These are phyloP conservation scores for Acronicta leporina DNA, from an alignment of 2,888 invertebrate species.

Conservation along the genomic window DNA sequence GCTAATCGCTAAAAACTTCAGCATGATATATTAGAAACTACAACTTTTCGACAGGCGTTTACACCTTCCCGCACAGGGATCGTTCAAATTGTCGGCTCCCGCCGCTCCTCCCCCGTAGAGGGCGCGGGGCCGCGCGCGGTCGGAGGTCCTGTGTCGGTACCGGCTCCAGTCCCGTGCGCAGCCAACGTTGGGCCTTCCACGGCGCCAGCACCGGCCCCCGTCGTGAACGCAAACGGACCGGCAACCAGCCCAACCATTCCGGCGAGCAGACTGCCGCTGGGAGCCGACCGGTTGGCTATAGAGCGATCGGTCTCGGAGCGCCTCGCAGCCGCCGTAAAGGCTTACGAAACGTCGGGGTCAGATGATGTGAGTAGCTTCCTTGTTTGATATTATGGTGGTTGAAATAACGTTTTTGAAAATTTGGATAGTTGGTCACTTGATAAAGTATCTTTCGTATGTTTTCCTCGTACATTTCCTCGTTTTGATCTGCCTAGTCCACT, in stretches of 20 bases:
- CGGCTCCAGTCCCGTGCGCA: conserved; percentile 1
- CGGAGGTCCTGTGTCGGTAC: conserved; percentile 47
- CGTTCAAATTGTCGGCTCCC: conserved; percentile 20
- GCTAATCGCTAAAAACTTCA: neutral
- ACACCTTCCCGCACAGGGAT: conserved; percentile 9
- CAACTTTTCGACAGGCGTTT: conserved; percentile 33
- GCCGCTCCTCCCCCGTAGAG: conserved; percentile 46
- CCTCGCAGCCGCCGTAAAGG: conserved; percentile 38
- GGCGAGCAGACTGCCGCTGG: conserved; percentile 62
- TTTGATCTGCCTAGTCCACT: too few species aligned
- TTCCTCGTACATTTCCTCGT: too few species aligned
- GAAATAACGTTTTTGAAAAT: neutral
- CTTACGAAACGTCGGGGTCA: conserved; percentile 58
- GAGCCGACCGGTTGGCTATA: conserved; percentile 31
- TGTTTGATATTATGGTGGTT: neutral
- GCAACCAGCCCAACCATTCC: conserved; percentile 33
- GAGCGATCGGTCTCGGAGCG: conserved; percentile 58
- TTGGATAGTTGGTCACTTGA: neutral
- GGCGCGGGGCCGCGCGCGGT: conserved; percentile 32
- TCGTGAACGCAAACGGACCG: conserved; percentile 28
- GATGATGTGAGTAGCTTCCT: conserved; percentile 70
- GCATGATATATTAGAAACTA: conserved; percentile 11
- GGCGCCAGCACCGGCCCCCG: conserved; percentile 8
- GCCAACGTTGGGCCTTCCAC: conserved; percentile 6
- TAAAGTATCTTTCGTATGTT: too few species aligned